A percentile compares a stretch with the other conserved stretches of the same genome.
Conservation (phyloP, 2,113 vertebrate species). For the Notiomystis cincta region DNA sequence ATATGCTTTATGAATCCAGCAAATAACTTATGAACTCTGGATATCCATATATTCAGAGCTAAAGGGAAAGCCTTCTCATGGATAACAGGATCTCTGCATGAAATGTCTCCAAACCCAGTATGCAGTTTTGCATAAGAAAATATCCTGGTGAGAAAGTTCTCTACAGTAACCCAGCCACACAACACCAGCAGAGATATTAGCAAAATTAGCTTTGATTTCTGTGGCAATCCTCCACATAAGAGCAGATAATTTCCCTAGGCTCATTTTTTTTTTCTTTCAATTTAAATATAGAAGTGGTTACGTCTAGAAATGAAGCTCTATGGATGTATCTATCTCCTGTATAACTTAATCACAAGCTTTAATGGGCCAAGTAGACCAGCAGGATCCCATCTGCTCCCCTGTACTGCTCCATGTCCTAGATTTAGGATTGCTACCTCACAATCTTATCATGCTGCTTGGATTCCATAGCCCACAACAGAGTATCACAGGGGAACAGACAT, state of each 20-base stretch:
- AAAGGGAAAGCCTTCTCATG: background rate
- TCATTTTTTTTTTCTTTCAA: background rate
- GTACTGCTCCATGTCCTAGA: background rate
- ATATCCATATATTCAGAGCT: background rate
- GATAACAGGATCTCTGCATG: background rate
- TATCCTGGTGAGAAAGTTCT: background rate
- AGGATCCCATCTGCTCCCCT: background rate
- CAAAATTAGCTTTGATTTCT: background rate
- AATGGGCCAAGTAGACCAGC: background rate
- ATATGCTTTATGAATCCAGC: background rate
- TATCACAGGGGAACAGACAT: background rate
- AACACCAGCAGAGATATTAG: background rate
- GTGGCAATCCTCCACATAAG: fast-evolving
- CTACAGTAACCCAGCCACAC: background rate
- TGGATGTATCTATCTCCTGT: background rate
- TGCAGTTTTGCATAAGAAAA: background rate
- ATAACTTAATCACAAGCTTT: background rate
- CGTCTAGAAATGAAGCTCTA: background rate
- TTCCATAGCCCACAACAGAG: background rate
- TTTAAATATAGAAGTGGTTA: background rate
- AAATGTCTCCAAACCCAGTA: background rate
- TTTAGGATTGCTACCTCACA: background rate
- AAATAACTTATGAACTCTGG: background rate
- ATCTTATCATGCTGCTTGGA: background rate
- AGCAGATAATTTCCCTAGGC: background rate